Evolutionary conservation across 2,113 vertebrate genomes (phyloP).

Genomic region (Kryptolebias marmoratus): DNA sequence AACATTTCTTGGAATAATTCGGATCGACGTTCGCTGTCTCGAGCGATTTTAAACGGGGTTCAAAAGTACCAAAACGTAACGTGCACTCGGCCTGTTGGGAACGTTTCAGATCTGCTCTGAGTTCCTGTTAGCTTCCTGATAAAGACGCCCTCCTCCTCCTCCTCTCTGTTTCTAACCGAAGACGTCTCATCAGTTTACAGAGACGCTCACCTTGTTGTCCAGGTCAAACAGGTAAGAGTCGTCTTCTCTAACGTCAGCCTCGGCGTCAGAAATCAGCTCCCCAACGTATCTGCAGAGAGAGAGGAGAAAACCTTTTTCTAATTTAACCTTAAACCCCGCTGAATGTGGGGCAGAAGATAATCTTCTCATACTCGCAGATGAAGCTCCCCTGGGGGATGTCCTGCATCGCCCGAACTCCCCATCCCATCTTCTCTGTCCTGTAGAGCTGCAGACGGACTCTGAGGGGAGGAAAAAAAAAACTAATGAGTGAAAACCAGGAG

Average conservation of each 20-base stretch:
- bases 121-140: too few relatives aligned
- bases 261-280: conserved; percentile 92
- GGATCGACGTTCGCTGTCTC: too few relatives aligned
- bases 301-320: background rate
- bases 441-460: conserved; percentile 94
- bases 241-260: conserved; percentile 92
- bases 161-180: background rate
- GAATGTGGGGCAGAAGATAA: too few relatives aligned
- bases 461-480: background rate
- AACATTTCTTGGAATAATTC: too few relatives aligned
- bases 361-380: conserved; percentile 89
- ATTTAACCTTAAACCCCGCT: background rate
- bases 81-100: too few relatives aligned
- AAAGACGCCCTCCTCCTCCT: background rate
- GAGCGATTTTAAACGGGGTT: too few relatives aligned
- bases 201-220: conserved; percentile 88
- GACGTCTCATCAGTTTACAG: background rate
- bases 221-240: conserved; percentile 94
- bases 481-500: background rate
- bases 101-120: too few relatives aligned
- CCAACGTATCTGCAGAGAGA: conserved; percentile 85
- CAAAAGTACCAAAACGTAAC: too few relatives aligned
- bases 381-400: conserved; percentile 93
- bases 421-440: conserved; percentile 94
- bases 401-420: conserved; percentile 91